These are phyloP conservation scores for Eulithis testata DNA, from an alignment of 2,888 invertebrate species.

Conservation along the genomic window DNA sequence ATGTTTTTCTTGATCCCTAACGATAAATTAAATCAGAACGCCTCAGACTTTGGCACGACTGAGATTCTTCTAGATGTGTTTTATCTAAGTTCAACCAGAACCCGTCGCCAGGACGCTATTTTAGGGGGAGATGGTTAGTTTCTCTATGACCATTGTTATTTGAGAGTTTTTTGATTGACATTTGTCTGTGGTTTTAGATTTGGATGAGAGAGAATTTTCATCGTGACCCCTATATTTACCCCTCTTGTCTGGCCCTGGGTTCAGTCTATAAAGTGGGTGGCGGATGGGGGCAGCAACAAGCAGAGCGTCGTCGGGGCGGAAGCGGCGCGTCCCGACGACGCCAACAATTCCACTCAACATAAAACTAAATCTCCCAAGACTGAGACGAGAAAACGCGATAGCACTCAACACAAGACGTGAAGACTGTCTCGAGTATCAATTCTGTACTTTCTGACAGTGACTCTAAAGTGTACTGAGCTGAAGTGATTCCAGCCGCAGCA, in stretches of 20 bases:
- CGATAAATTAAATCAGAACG: constrained; percentile 40
- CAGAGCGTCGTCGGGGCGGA: constrained; percentile 60
- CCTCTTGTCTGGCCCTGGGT: constrained; percentile 33
- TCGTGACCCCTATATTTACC: constrained; percentile 32
- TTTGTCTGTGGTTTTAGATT: constrained; percentile 16
- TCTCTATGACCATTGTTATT: constrained; percentile 1
- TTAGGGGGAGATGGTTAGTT: background rate
- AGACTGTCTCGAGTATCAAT: constrained; percentile 57
- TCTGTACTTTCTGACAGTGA: constrained; percentile 45
- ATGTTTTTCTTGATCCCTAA: constrained; percentile 28
- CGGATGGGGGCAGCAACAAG: constrained; percentile 59
- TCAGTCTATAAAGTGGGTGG: constrained; percentile 32
- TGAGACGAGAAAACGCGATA: constrained; percentile 62
- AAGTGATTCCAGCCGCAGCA: constrained; percentile 27
- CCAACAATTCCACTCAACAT: constrained; percentile 74
- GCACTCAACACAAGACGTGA: constrained; percentile 61
- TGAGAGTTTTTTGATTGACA: background rate
- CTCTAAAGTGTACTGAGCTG: constrained; percentile 32
- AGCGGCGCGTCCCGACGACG: constrained; percentile 73
- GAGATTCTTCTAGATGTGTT: constrained; percentile 37
- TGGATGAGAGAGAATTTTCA: constrained; percentile 27
- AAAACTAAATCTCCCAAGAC: constrained; percentile 71
- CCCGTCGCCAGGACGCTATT: constrained; percentile 11
- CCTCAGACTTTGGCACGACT: constrained; percentile 37
- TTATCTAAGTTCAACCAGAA: constrained; percentile 36